phyloP scores from a whole-genome alignment of 2,113 vertebrate species.

The Reinhardtius hippoglossoides region DNA sequence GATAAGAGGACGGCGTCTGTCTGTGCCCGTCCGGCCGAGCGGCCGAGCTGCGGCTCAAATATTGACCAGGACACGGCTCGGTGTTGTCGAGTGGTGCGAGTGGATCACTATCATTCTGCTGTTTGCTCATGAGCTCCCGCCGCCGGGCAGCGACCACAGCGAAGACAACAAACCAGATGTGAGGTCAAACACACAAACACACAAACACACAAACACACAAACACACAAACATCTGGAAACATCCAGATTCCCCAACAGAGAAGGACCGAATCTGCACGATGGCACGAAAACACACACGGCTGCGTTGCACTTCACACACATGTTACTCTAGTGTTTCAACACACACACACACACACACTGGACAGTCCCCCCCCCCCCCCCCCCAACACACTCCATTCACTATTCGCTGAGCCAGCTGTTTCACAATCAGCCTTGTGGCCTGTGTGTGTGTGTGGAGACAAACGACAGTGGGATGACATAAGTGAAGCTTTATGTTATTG shows the following conservation, averaged over 20 bases:
- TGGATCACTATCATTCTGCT: slow-evolving; percentile 12
- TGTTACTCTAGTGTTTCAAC: neutral
- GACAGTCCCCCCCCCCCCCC: neutral
- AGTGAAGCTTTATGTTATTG: slow-evolving; percentile 45
- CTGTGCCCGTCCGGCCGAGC: slow-evolving; percentile 17
- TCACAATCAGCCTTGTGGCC: neutral
- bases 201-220: neutral
- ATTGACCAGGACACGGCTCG: slow-evolving; percentile 45
- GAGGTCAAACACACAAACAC: neutral
- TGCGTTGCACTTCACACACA: slow-evolving; percentile 14
- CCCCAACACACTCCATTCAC: neutral
- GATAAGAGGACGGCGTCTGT: neutral
- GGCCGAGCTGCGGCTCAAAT: slow-evolving; percentile 51
- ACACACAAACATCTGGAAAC: neutral
- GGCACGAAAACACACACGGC: neutral
- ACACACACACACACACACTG: slow-evolving; percentile 4
- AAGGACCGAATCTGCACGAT: neutral
- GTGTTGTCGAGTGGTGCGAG: slow-evolving; percentile 9
- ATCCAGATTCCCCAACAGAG: neutral
- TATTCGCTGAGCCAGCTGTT: slow-evolving; percentile 58
- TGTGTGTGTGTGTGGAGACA: neutral
- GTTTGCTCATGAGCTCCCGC: slow-evolving; percentile 47
- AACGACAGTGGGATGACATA: neutral
- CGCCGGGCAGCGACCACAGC: neutral
- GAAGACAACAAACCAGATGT: slow-evolving; percentile 24